A percentile compares a stretch with the other conserved stretches of the same genome.
Conservation (phyloP, 2,113 vertebrate genomes). For the Sterrhoptilus dennistouni region DNA sequence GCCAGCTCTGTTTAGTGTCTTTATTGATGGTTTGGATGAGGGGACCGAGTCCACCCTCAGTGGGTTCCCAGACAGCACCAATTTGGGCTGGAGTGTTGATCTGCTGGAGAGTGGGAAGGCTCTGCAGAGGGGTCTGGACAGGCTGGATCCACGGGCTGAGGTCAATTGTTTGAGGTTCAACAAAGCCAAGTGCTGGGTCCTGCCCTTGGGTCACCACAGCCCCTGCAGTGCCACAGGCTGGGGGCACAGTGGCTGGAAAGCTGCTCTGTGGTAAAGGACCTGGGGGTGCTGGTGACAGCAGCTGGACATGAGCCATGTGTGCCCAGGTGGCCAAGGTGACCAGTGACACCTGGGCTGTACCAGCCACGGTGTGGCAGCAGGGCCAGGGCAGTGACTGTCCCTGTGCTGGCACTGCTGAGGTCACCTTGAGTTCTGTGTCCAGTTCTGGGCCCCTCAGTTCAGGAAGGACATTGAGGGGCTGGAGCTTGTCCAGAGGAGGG, state of each 20-base stretch:
- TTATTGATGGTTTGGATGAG: background rate
- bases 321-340: background rate
- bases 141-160: background rate
- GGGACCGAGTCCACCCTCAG: accelerated
- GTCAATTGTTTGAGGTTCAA: background rate
- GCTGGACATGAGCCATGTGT: background rate
- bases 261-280: background rate
- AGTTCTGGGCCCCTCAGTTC: background rate
- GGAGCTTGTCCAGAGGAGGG: background rate
- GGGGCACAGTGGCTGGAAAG: background rate
- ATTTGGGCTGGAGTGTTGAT: background rate
- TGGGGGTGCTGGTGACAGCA: background rate
- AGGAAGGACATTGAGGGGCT: background rate
- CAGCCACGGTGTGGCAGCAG: background rate
- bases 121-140: background rate
- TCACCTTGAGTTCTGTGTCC: background rate
- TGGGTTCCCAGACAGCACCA: background rate
- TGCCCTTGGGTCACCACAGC: background rate
- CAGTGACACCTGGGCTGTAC: background rate
- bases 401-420: background rate
- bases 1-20: background rate
- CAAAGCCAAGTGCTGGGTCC: background rate
- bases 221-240: background rate
- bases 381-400: background rate
- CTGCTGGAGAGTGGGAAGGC: background rate